These are phyloP conservation scores for Bombyx mori DNA, from an alignment of 1,140 invertebrate species.

Conservation along the genomic window ASM3026992v2 NC_085110.1:12741001-12741500, in stretches of 20 bases:
- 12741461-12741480: too few species aligned
- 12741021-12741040: constrained; percentile 28
- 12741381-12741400: too few species aligned
- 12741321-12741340: not conserved
- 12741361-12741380: too few species aligned
- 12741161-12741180: constrained; percentile 45
- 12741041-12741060: constrained; percentile 44
- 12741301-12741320: not conserved
- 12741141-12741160: constrained; percentile 32
- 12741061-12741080: constrained; percentile 42
- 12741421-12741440: too few species aligned
- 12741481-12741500: too few species aligned
- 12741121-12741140: constrained; percentile 53
- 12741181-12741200: constrained; percentile 40
- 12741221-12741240: not conserved
- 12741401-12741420: too few species aligned
- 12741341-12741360: not conserved
- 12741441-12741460: too few species aligned
- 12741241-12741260: not conserved
- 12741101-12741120: constrained; percentile 41
- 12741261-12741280: too few species aligned
- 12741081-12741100: constrained; percentile 43
- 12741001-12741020: not conserved
- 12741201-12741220: constrained; percentile 51
- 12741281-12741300: not conserved